phyloP scores from a whole-genome alignment of 1,140 invertebrate genomes.

The Drosophila sp. region DNA sequence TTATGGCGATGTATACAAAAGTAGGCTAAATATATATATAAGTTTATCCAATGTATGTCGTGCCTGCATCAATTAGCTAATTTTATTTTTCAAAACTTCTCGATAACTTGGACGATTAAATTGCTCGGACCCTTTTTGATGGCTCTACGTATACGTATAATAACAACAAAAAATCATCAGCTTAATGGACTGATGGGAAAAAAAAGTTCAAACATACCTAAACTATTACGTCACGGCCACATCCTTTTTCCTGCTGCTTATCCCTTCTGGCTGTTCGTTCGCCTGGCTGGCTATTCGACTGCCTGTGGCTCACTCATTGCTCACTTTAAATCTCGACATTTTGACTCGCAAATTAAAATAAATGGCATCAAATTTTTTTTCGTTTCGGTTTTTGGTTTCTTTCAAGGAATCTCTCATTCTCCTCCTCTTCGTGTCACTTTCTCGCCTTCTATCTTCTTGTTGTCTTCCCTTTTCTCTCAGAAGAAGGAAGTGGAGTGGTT shows the following conservation, averaged over 20 bases:
- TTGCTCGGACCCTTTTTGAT: background rate
- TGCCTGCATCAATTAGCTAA: constrained; percentile 1
- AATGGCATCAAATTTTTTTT: constrained; percentile 67
- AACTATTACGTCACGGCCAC: constrained; percentile 39
- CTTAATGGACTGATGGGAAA: constrained; percentile 8
- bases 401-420: constrained; percentile 24
- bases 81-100: constrained; percentile 6
- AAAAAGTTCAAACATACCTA: background rate
- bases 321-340: constrained; percentile 68
- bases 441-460: constrained; percentile 5
- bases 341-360: constrained; percentile 77
- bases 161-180: background rate
- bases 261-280: background rate
- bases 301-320: constrained; percentile 44
- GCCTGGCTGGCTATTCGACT: background rate
- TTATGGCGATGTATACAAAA: constrained; percentile 46
- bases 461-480: background rate
- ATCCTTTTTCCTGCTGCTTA: constrained; percentile 14
- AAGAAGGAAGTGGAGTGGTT: constrained; percentile 28
- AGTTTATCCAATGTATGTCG: background rate
- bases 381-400: constrained; percentile 20
- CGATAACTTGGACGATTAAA: constrained; percentile 5
- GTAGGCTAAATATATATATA: constrained; percentile 19
- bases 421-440: background rate
- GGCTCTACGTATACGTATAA: background rate